A percentile compares a stretch with the other conserved stretches of the same genome.
Evolutionary conservation across 1,140 invertebrate genomes (phyloP).

Genomic region (Triops cancriformis): DNA sequence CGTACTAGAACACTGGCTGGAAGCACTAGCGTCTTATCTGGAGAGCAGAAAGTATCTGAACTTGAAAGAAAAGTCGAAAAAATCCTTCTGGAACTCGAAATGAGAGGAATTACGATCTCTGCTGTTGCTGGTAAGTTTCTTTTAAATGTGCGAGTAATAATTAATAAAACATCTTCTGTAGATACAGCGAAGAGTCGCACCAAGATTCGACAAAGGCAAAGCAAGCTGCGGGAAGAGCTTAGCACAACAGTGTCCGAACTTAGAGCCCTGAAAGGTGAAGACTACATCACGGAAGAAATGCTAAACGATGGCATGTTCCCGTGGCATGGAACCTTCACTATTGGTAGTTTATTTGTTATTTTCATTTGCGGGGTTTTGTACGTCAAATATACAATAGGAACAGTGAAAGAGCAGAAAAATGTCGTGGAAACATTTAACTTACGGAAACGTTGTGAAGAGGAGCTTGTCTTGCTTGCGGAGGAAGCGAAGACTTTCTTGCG

Average conservation of each 20-base stretch:
- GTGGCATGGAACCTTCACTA: background rate
- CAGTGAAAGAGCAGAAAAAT: background rate
- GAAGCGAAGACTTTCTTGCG: background rate
- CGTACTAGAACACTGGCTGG: too few relatives aligned
- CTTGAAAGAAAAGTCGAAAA: background rate
- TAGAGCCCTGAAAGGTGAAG: background rate
- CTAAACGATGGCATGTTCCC: background rate
- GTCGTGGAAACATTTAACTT: background rate
- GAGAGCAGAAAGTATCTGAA: background rate
- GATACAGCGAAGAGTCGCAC: background rate
- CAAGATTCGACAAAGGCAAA: background rate
- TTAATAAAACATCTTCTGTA: background rate
- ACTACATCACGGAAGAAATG: background rate
- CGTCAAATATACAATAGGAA: background rate
- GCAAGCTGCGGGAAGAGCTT: background rate
- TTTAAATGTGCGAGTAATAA: background rate
- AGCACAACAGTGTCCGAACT: background rate
- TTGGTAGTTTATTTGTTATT: background rate
- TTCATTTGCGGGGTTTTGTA: background rate
- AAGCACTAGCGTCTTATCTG: background rate
- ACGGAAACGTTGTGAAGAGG: background rate
- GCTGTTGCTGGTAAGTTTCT: background rate
- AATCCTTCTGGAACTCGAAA: background rate
- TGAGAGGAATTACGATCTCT: background rate
- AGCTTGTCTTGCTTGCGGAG: too few relatives aligned